Evolutionary conservation across 2,113 vertebrate species (phyloP).

Genomic region (Tautogolabrus adspersus): DNA sequence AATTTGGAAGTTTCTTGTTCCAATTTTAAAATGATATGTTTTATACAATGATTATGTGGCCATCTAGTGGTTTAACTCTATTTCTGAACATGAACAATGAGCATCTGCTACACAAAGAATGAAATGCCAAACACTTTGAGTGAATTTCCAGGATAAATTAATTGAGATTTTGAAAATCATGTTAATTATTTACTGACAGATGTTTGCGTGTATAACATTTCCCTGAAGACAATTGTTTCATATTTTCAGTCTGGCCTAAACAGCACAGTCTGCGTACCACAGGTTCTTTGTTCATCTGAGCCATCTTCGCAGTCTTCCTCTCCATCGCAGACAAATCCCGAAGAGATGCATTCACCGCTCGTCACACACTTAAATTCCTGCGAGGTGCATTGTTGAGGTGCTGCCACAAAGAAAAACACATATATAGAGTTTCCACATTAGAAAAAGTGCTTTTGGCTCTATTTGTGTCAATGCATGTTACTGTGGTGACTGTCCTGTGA

Average conservation of each 20-base stretch:
- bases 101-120: not conserved
- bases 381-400: conserved; percentile 66
- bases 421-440: not conserved
- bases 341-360: conserved; percentile 78
- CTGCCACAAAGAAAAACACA: conserved; percentile 57
- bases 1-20: too few relatives aligned
- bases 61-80: conserved; percentile 14
- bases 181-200: not conserved
- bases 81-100: not conserved
- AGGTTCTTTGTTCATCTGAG: conserved; percentile 82
- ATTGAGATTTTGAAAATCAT: not conserved
- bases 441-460: not conserved
- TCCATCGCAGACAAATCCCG: conserved; percentile 81
- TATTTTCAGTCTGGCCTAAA: not conserved
- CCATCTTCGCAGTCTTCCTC: conserved; percentile 80
- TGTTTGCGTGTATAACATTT: not conserved
- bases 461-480: not conserved
- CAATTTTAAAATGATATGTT: not conserved
- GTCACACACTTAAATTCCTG: conserved; percentile 81
- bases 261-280: conserved; percentile 59
- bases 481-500: not conserved
- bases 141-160: not conserved
- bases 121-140: not conserved
- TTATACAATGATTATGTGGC: not conserved
- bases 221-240: not conserved